These are phyloP conservation scores for Busseola fusca DNA, from an alignment of 2,888 invertebrate genomes.

Conservation along the genomic window DNA sequence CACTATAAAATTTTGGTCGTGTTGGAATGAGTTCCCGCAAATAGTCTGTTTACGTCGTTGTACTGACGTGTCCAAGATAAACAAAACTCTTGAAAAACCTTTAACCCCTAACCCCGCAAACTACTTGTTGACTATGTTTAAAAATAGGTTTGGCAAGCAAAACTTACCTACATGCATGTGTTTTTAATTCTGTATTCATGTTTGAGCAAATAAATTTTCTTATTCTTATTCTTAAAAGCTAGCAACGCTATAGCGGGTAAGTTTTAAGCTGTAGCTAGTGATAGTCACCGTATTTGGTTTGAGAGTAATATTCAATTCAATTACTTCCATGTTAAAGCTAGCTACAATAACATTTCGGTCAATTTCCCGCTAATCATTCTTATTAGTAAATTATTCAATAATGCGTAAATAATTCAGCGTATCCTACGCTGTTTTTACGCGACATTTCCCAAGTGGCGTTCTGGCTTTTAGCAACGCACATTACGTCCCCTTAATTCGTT, in stretches of 20 bases:
- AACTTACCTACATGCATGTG: too few species aligned
- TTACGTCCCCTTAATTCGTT: constrained; percentile 28
- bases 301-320: neutral
- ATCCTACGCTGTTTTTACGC: constrained; percentile 31
- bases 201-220: too few species aligned
- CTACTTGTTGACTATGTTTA: neutral
- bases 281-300: neutral
- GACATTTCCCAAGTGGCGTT: constrained; percentile 33
- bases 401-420: too few species aligned
- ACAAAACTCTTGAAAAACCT: neutral
- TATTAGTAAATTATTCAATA: constrained; percentile 37
- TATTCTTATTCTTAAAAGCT: too few species aligned
- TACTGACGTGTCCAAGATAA: neutral
- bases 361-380: neutral
- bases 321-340: constrained; percentile 1
- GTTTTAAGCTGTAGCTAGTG: neutral
- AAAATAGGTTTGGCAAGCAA: neutral
- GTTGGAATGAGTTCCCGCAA: too few species aligned
- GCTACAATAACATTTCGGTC: neutral
- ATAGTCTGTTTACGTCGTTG: too few species aligned
- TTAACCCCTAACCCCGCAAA: neutral
- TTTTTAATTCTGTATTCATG: too few species aligned
- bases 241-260: neutral
- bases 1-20: too few species aligned
- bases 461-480: constrained; percentile 43